phyloP scores from a whole-genome alignment of 2,113 vertebrate genomes.

The Polypterus senegalus region DNA sequence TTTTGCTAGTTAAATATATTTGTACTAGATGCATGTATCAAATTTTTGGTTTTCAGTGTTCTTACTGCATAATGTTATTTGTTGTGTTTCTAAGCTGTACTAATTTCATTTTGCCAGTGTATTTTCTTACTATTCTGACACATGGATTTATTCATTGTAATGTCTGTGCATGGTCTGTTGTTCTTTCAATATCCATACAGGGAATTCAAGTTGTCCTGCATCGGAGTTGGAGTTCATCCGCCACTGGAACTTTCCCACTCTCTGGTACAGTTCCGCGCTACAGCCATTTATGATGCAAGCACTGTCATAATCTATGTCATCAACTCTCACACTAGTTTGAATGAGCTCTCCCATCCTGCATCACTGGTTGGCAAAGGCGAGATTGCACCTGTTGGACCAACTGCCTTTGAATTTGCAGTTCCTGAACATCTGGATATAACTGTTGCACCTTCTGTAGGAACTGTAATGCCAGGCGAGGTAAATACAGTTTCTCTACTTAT shows the following conservation, averaged over 20 bases:
- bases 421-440: conserved; percentile 53
- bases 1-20: no score
- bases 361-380: conserved; percentile 31
- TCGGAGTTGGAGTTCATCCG: conserved; percentile 61
- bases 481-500: background rate
- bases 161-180: conserved; percentile 6
- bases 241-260: conserved; percentile 74
- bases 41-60: no score
- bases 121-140: no score
- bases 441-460: conserved; percentile 59
- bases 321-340: conserved; percentile 39
- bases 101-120: no score
- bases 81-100: no score
- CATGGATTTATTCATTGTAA: no score
- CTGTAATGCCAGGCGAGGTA: conserved; percentile 55
- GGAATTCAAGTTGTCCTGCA: conserved; percentile 69
- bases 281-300: conserved; percentile 52
- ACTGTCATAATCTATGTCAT: conserved; percentile 51
- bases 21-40: no score
- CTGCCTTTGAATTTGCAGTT: conserved; percentile 59
- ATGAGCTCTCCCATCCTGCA: conserved; percentile 23
- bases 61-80: no score
- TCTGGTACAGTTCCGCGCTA: conserved; percentile 69
- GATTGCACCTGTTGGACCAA: conserved; percentile 35
- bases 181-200: conserved; percentile 45